Evolutionary conservation across 2,113 vertebrate genomes (phyloP).

Genomic region (Indicator indicator): DNA sequence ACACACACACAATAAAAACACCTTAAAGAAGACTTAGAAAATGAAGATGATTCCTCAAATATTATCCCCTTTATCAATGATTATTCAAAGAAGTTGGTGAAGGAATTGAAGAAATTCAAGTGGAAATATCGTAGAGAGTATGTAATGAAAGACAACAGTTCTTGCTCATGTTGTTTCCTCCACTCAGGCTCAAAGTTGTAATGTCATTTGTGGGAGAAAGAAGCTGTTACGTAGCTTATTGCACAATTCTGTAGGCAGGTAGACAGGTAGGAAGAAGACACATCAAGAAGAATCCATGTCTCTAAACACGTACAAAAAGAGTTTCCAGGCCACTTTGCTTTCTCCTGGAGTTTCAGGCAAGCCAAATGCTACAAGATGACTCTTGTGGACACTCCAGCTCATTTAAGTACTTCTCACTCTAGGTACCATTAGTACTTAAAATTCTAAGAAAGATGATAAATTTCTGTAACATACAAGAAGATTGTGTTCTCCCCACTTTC

Average conservation of each 20-base stretch:
- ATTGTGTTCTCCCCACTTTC: neutral
- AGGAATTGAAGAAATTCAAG: neutral
- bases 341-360: neutral
- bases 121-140: neutral
- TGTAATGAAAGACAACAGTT: neutral
- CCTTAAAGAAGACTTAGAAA: neutral
- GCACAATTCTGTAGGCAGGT: neutral
- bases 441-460: neutral
- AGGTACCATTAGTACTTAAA: neutral
- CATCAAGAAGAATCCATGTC: neutral
- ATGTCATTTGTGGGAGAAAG: neutral
- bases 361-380: neutral
- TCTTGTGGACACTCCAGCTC: neutral
- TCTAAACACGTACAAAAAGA: neutral
- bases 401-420: neutral
- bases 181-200: neutral
- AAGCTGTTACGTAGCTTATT: neutral
- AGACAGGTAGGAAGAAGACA: neutral
- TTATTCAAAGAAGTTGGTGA: neutral
- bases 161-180: neutral
- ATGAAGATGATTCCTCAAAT: neutral
- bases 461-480: neutral
- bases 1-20: neutral
- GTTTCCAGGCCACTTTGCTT: neutral
- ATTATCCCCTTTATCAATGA: neutral